Evolutionary conservation across 2,113 vertebrate genomes (phyloP).

Genomic region (Muntiacus muntjak): DNA sequence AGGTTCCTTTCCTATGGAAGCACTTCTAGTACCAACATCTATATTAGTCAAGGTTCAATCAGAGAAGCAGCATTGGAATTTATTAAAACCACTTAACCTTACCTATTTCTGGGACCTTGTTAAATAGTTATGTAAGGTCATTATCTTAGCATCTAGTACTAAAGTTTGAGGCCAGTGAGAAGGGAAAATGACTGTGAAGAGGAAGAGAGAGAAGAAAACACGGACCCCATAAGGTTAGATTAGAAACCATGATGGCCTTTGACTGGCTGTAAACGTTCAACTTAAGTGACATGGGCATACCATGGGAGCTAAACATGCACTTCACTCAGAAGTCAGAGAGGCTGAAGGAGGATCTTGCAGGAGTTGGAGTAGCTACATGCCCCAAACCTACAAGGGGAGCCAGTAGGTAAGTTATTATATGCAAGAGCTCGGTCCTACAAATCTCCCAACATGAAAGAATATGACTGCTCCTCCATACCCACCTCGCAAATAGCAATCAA

Average conservation of each 20-base stretch:
- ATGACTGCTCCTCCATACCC: not conserved
- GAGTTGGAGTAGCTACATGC: not conserved
- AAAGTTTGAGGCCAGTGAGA: not conserved
- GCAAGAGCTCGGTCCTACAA: not conserved
- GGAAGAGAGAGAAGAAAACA: not conserved
- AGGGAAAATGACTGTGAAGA: not conserved
- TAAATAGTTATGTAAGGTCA: not conserved
- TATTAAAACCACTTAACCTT: not conserved
- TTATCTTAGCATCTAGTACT: not conserved
- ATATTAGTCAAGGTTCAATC: not conserved
- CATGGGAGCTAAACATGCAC: not conserved
- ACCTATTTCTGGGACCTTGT: not conserved
- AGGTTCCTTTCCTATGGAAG: not conserved
- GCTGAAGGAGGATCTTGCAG: not conserved
- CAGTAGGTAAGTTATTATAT: not conserved
- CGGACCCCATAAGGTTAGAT: not conserved
- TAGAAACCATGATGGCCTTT: not conserved
- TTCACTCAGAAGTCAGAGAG: not conserved
- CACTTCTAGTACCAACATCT: not conserved
- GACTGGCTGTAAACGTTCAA: not conserved
- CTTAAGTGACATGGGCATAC: not conserved
- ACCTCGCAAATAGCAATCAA: not conserved
- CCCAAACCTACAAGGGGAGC: not conserved
- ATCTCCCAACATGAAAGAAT: not conserved
- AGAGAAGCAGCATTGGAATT: not conserved